Base-by-base conservation (phyloP, 2,113 vertebrate genomes). In the Leptobrachium ailaonicum region DNA sequence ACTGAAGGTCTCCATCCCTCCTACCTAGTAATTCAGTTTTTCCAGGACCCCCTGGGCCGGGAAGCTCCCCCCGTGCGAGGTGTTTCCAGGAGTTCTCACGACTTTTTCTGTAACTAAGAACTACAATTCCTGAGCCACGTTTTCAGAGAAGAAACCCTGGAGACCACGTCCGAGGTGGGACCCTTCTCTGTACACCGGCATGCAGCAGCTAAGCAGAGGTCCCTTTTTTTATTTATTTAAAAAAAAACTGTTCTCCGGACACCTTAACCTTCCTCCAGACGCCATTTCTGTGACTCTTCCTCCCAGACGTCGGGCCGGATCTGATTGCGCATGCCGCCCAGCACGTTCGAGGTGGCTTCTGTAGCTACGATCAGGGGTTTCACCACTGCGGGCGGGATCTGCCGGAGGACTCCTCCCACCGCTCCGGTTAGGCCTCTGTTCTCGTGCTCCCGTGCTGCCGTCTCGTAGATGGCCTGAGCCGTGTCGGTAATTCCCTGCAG, bases 311-410 rank as follows among this genome's bases (percentile, higher is more conserved):
- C 97, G 0, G 98, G 98, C 79, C 97, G 92, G 69, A 99, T 98
- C 84, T 99, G 98, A 91, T 99, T 99, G 84, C 97, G 94, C 98
- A 99, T 99, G 71, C 97, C 97, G 2, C 96, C 98, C 43, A 99
- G 80, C 44, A 99, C 97, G 1, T 98, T 99, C 8, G 97, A 97
- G 0, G 98, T 99, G 2, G 98, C 97, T 83, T 99, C 97, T 0
- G 97, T 99, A 73, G 98, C 97, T 54, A 99, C 95, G 3, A 99
- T 98, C 56, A 99, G 90, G 0, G 98, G 97, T 80, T 95, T 98
- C 76, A 99, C 97, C 75, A 99, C 96, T 0, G 97, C 95, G 0
- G 97, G 98, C 0, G 98, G 98, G 73, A 98, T 94, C 87, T 99
- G 97, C 45, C 98, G 94, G 62, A 99, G 92, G 71, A 99, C 97